phyloP scores from a whole-genome alignment of 2,113 vertebrate species.

The Columbina picui region DNA sequence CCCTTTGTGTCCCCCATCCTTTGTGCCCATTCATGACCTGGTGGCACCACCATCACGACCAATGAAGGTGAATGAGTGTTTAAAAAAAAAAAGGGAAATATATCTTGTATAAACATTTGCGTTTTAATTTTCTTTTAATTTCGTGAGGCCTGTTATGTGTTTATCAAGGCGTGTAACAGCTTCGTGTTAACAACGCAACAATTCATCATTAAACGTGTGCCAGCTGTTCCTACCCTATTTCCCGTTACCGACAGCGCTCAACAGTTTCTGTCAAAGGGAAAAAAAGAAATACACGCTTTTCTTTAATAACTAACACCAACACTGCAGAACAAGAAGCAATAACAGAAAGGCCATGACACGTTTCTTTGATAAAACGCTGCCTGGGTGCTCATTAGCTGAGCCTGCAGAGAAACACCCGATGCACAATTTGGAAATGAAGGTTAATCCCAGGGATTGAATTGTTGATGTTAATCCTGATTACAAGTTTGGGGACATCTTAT shows the following conservation, averaged over 20 bases:
- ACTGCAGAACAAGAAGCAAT: conserved; percentile 66
- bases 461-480: neutral
- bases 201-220: conserved; percentile 56
- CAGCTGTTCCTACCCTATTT: conserved; percentile 70
- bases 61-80: neutral
- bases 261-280: conserved; percentile 28
- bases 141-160: conserved; percentile 58
- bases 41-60: fast-evolving
- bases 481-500: neutral
- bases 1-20: neutral
- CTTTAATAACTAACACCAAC: conserved; percentile 67
- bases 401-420: neutral
- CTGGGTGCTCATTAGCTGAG: conserved; percentile 58
- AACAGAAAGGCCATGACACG: conserved; percentile 63
- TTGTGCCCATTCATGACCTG: fast-evolving
- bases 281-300: neutral
- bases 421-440: neutral
- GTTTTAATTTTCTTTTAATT: conserved; percentile 78
- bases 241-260: conserved; percentile 32
- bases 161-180: conserved; percentile 71
- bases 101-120: conserved; percentile 70
- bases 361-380: conserved; percentile 70
- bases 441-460: conserved; percentile 14
- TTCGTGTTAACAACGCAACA: conserved; percentile 72
- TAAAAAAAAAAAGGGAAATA: neutral